These are phyloP conservation scores for Esox niger DNA, from an alignment of 2,113 vertebrate genomes.

Conservation along the genomic window DNA sequence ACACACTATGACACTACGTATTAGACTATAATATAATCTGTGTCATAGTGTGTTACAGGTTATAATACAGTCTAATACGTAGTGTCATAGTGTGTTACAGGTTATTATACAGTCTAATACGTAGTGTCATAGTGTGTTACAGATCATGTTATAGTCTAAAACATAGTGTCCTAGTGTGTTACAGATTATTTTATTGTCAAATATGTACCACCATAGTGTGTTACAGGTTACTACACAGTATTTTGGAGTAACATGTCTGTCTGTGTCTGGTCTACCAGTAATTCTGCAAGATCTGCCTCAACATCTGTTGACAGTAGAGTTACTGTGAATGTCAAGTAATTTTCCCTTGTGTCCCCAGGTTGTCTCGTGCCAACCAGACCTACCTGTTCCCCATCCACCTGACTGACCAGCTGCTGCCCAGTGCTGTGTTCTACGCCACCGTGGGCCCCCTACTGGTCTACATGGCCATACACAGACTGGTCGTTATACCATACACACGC, in stretches of 20 bases:
- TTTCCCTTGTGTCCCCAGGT: conserved; percentile 60
- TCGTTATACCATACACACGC: conserved; percentile 89
- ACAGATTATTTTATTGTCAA: background rate
- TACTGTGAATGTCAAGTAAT: too few relatives aligned
- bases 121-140: background rate
- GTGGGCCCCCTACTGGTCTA: conserved; percentile 86
- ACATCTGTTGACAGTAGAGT: too few relatives aligned
- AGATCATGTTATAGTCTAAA: too few relatives aligned
- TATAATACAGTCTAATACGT: too few relatives aligned
- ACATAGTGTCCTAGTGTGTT: background rate
- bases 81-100: too few relatives aligned
- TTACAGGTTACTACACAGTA: background rate
- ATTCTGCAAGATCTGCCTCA: too few relatives aligned
- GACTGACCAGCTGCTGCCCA: conserved; percentile 93
- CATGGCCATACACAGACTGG: conserved; percentile 84
- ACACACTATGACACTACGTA: too few relatives aligned
- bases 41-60: too few relatives aligned
- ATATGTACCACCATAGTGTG: too few relatives aligned
- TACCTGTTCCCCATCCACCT: conserved; percentile 96
- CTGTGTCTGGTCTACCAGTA: background rate
- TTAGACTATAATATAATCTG: too few relatives aligned
- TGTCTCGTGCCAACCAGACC: conserved; percentile 92
- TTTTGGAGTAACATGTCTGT: background rate
- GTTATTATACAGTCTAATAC: too few relatives aligned
- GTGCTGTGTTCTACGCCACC: conserved; percentile 93